A percentile compares a stretch with the other conserved stretches of the same genome.
phyloP scores from a whole-genome alignment of 1,140 invertebrate genomes.

The Drosophila parabipectinata region DNA sequence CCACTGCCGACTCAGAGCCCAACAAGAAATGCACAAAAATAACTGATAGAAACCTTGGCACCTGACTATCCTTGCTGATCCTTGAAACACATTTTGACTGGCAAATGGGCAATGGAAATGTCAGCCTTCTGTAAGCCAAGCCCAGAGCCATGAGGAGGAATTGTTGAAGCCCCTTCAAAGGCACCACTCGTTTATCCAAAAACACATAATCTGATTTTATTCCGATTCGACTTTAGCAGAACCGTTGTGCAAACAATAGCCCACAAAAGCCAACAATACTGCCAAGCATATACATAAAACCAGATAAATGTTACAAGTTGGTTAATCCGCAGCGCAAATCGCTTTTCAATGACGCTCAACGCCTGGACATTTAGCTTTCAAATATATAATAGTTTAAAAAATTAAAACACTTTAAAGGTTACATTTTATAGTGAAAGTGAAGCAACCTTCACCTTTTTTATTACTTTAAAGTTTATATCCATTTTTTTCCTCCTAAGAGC shows the following conservation, averaged over 20 bases:
- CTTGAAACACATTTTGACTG: conserved; percentile 9
- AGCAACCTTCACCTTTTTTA: not conserved
- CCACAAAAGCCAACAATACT: conserved; percentile 6
- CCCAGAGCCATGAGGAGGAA: conserved; percentile 9
- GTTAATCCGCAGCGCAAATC: conserved; percentile 24
- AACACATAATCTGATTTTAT: conserved; percentile 27
- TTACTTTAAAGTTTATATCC: too few species aligned
- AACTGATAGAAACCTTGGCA: conserved; percentile 4
- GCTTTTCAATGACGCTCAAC: conserved; percentile 38
- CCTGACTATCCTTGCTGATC: conserved; percentile 8
- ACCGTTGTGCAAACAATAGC: conserved; percentile 14
- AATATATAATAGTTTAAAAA: not conserved
- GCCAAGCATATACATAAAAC: conserved; percentile 16
- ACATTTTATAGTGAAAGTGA: not conserved
- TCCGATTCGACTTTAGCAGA: conserved; percentile 16
- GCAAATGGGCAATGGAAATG: conserved; percentile 30
- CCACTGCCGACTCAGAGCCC: conserved; percentile 8
- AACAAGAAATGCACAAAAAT: conserved; percentile 2
- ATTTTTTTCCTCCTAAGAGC: too few species aligned
- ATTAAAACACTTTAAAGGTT: too few species aligned
- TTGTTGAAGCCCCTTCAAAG: conserved; percentile 43
- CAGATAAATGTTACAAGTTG: conserved; percentile 4
- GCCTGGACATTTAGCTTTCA: conserved; percentile 10
- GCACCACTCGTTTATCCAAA: conserved; percentile 1
- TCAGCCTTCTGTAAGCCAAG: conserved; percentile 24